Evolutionary conservation across 2,113 vertebrate species (phyloP), one percentile per base, ranked within the genome.

Genomic region (Psilopsiagon aurifrons): DNA sequence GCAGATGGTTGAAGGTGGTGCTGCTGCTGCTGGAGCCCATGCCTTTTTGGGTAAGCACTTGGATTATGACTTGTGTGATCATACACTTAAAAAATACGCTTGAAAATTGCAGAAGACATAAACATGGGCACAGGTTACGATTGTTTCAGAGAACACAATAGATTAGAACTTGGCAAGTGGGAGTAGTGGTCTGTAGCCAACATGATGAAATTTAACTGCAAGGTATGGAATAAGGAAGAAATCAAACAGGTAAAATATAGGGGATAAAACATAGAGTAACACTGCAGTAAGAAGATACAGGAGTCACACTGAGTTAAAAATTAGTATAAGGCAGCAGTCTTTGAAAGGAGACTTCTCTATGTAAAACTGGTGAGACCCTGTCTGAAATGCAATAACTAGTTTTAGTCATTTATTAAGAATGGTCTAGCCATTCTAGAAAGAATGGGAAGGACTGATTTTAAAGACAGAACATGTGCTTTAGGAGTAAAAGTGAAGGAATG

Each of bases 21-120:
- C 13, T 2, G 1, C 13, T 2, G 1, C 15, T 77, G 51, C 62
- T 67, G 33, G 31, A 67, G 9, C 9, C 3, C 3, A 0, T 41
- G 44, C 7, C 29, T 47, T 91, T 86, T 77, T 39, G 11, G 3
- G 83, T 94, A 76, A 86, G 41, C 20, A 39, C 10, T 43, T 74
- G 41, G 13, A 7, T 71, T 80, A 29, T n/a, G 37, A 59, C 28
- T 75, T 67, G 7, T 27, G 16, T 70, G 43, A 93, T 29, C 47
- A 23, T 59, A 15, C 6, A n/a, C 22, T n/a, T 59, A 46, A 75
- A 71, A 19, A 60, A 27, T 52, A 41, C 6, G 4, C 52, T 28
- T 88, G 39, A 76, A 66, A 93, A 88, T 54, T 78, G 54, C 29
- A 64, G 46, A 79, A 47, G 63, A 28, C 27, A 11, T 77, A 33